Base-by-base conservation (phyloP, 2,888 invertebrate species). In the Troglohyphantes excavatus region DNA sequence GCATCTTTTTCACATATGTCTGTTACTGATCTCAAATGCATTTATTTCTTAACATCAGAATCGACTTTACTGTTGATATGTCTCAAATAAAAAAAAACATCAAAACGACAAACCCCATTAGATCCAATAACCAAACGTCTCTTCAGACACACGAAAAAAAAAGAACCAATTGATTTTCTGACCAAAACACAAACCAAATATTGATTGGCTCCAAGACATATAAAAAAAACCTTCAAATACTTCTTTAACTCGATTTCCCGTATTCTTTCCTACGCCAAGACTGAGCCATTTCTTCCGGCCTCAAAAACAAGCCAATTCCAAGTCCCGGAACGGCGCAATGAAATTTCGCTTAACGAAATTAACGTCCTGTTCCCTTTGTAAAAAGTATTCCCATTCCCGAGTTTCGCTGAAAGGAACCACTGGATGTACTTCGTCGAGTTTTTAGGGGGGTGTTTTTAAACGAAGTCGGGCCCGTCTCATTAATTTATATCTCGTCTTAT, bases 321-420 rank as follows among this genome's bases (percentile, higher is more conserved):
- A 72, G 73, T 73, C 73, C 72, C 73, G 17, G 73, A 63, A 33
- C 73, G 19, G n/a, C 23, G 73, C 73, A 72, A 83, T 73, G 83
- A 83, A 83, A 83, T 73, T 83, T 63, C 63, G 73, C 61, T 73
- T 73, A 73, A 72, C 72, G 70, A 73, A 72, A 73, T 73, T 73
- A 83, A 73, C 83, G 63, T 83, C 70, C 53, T 72, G 67, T 59
- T 23, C 68, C 70, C n/a, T 11, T 27, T 9, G 33, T 26, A 46
- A 79, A 79, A 68, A 68, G 67, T 5, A 53, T 53, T 19, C 67
- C 39, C 17, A 13, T n/a, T 7, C 6, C 29, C 13, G 27, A 13
- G 53, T 29, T 29, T 23, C 5, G 27, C 26, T 2, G 23, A 53
- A 81, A 68, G 19, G 79, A 27, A 81, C 67, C 79, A 29, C 0